Conservation (phyloP, 2,797 vertebrate genomes). For the Takifugu rubripes region DNA sequence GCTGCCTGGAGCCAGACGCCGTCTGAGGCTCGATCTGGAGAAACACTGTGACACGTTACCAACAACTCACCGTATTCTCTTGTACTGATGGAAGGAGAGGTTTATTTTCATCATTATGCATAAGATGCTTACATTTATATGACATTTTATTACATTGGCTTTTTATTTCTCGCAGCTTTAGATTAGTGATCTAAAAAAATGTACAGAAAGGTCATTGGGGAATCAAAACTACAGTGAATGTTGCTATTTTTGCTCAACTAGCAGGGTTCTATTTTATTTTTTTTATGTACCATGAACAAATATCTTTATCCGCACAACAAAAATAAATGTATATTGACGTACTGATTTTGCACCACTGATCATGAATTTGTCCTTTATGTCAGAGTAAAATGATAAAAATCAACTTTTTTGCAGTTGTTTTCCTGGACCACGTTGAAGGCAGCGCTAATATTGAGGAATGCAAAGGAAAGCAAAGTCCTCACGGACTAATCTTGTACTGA, state of each 20-base stretch:
- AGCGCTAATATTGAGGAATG: slow-evolving; percentile 63
- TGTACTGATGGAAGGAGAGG: no score
- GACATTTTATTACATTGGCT: no score
- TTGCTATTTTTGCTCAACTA: no score
- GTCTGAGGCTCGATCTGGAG: slow-evolving; percentile 53
- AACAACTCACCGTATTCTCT: neutral
- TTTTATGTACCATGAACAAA: neutral
- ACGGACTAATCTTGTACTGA: slow-evolving; percentile 72
- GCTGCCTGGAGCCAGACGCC: slow-evolving; percentile 51
- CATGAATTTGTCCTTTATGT: neutral
- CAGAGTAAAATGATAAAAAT: slow-evolving; percentile 13
- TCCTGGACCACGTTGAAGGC: slow-evolving; percentile 27
- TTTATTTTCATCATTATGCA: no score
- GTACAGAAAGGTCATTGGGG: no score
- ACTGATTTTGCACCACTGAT: no score
- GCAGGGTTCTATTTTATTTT: neutral
- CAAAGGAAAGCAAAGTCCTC: slow-evolving; percentile 42
- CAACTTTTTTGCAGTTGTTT: slow-evolving; percentile 18
- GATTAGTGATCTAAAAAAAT: no score
- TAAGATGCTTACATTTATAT: no score
- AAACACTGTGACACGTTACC: slow-evolving; percentile 49
- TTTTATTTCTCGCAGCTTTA: no score
- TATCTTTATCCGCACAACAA: no score
- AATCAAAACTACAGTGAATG: no score
- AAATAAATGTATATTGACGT: neutral